Evolutionary conservation across 2,113 vertebrate species (phyloP).

Genomic region (Vulpes lagopus): DNA sequence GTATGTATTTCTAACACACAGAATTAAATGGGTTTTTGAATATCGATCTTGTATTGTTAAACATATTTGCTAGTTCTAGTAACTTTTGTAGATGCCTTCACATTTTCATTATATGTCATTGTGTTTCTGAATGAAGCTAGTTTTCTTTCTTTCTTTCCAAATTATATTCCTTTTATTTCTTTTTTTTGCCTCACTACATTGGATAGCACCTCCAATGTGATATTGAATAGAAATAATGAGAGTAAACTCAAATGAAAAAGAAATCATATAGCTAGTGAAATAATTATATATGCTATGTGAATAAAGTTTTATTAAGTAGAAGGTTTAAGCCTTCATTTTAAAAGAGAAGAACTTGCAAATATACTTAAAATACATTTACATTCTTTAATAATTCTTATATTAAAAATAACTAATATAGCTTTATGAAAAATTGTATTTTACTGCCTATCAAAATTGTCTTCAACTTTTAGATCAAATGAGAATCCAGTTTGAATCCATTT

Average conservation of each 20-base stretch:
- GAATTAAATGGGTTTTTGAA: neutral
- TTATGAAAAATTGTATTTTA: conserved; percentile 5
- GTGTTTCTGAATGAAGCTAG: neutral
- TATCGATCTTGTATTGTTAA: neutral
- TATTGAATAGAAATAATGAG: neutral
- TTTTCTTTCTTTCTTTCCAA: neutral
- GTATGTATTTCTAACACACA: neutral
- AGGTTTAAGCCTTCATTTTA: neutral
- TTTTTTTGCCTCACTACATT: neutral
- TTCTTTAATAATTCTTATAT: neutral
- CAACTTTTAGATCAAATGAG: conserved; percentile 13
- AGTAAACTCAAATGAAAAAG: neutral
- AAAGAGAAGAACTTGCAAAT: neutral
- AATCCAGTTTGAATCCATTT: neutral
- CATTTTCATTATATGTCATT: neutral
- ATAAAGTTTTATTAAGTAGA: neutral
- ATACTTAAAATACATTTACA: conserved; percentile 2
- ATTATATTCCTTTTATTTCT: neutral
- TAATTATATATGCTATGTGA: neutral
- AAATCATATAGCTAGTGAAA: neutral
- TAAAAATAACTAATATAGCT: neutral
- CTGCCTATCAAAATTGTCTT: neutral
- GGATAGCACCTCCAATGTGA: neutral
- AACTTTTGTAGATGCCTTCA: neutral
- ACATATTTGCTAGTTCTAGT: neutral